Evolutionary conservation across 2,888 invertebrate species (phyloP), one percentile per base, ranked within the genome.

Genomic region (Drosophila falleni): DNA sequence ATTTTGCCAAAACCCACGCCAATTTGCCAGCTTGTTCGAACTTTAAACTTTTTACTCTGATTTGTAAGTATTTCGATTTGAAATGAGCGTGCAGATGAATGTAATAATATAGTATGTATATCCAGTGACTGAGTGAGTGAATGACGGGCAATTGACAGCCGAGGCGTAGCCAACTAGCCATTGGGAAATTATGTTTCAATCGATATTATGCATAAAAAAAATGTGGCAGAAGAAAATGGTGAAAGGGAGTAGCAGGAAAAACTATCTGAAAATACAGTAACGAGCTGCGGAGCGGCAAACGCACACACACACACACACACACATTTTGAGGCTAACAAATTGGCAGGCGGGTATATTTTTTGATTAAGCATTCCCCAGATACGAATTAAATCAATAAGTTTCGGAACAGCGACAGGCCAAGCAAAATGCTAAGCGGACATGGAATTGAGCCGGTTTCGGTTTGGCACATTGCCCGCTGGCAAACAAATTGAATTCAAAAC

Each of bases 371-470:
- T 87, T 86, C 86, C 85, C 85, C 78, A 81, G 85, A 87, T 80
- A 86, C 86, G 78, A 87, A 87, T 86, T 86, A 86, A 86, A 86
- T 86, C 85, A 86, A 86, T 87, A 86, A 86, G 74, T 81, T 83
- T 86, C 67, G 75, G 68, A 51, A 49, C 19, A 61, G 60, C 60
- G 76, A 70, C 74, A 64, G 74, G 46, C 74, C 71, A 56, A 51
- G 60, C 55, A 31, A 51, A 74, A 78, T 78, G 71, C 78, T 71
- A 71, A 77, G 55, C 71, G 60, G 46, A 23, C 51, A 16, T 5
- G n/a, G 60, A 29, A 29, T 62, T 51, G 74, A 54, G 78, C 70
- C 72, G 63, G 49, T 53, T 58, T 62, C n/a, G 77, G 78, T 65
- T 78, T 78, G 77, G 77, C 77, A 78, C 39, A 41, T 54, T 74